Conservation (phyloP, 2,888 invertebrate genomes). For the Parnassius mnemosyne region DNA sequence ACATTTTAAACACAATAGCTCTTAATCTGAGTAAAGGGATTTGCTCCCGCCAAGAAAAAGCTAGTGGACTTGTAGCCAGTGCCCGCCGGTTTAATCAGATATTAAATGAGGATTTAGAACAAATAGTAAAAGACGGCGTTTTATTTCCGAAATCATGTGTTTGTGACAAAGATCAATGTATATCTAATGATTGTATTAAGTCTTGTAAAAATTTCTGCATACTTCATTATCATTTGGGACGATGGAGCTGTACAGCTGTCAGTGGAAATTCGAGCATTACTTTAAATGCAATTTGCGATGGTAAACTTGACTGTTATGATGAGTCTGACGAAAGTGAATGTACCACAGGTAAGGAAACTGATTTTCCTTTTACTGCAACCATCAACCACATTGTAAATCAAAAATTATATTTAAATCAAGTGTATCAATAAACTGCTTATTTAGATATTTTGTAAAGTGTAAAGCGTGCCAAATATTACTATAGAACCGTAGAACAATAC, state of each 20-base stretch:
- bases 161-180: constrained; percentile 47
- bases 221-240: constrained; percentile 48
- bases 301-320: constrained; percentile 66
- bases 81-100: constrained; percentile 16
- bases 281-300: constrained; percentile 59
- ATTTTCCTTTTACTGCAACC: too few species aligned
- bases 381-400: not conserved
- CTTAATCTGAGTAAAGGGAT: constrained; percentile 19
- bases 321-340: constrained; percentile 61
- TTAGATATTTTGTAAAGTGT: too few species aligned
- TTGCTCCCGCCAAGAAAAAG: constrained; percentile 15
- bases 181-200: constrained; percentile 39
- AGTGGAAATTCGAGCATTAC: constrained; percentile 41
- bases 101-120: constrained; percentile 17
- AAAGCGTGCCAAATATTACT: too few species aligned
- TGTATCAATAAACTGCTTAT: too few species aligned
- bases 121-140: constrained; percentile 18
- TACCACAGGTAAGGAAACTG: constrained; percentile 41
- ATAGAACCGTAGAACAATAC: too few species aligned
- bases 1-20: constrained; percentile 16
- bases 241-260: constrained; percentile 52
- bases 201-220: constrained; percentile 53
- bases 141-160: constrained; percentile 39
- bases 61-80: constrained; percentile 8
- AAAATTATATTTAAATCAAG: too few species aligned